phyloP scores from a whole-genome alignment of 2,888 invertebrate species.

The Scaptomyza reducta region DNA sequence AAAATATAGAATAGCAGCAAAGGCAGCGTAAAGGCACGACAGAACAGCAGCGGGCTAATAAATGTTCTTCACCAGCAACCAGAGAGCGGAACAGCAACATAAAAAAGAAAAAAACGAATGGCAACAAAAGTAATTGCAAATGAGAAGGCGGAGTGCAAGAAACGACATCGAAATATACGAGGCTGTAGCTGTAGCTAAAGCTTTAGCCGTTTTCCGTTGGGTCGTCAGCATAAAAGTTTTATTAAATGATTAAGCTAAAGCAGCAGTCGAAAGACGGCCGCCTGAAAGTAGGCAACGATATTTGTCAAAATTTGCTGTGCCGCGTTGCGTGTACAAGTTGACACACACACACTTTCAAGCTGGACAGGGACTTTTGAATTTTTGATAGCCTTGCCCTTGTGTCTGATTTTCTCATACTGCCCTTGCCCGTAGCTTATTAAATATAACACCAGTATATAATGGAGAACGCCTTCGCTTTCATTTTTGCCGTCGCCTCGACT shows the following conservation, averaged over 20 bases:
- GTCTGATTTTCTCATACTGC: constrained; percentile 47
- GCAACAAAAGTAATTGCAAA: constrained; percentile 58
- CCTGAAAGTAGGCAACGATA: constrained; percentile 56
- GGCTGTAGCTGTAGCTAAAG: neutral
- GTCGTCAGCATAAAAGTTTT: constrained; percentile 74
- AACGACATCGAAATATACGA: constrained; percentile 24
- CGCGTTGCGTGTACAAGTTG: constrained; percentile 22
- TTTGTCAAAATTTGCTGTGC: constrained; percentile 59
- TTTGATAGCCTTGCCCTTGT: constrained; percentile 66
- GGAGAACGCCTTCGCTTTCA: constrained; percentile 30
- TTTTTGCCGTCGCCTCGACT: constrained; percentile 16
- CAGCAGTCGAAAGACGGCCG: constrained; percentile 33
- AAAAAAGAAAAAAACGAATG: constrained; percentile 22
- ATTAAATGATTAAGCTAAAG: constrained; percentile 75
- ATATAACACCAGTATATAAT: constrained; percentile 53
- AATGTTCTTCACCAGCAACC: constrained; percentile 43
- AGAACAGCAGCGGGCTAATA: constrained; percentile 51
- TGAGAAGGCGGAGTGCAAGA: constrained; percentile 21
- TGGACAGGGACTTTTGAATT: constrained; percentile 64
- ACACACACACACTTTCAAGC: neutral
- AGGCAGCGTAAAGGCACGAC: constrained; percentile 20
- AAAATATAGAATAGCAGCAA: constrained; percentile 39
- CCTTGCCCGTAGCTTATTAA: constrained; percentile 60
- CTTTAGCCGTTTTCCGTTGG: constrained; percentile 23
- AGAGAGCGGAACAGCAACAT: constrained; percentile 23